Percentiles rank a stretch among this genome's conserved stretches.
Evolutionary conservation across 2,797 vertebrate species (phyloP).

Genomic region (Crenichthys baileyi): DNA sequence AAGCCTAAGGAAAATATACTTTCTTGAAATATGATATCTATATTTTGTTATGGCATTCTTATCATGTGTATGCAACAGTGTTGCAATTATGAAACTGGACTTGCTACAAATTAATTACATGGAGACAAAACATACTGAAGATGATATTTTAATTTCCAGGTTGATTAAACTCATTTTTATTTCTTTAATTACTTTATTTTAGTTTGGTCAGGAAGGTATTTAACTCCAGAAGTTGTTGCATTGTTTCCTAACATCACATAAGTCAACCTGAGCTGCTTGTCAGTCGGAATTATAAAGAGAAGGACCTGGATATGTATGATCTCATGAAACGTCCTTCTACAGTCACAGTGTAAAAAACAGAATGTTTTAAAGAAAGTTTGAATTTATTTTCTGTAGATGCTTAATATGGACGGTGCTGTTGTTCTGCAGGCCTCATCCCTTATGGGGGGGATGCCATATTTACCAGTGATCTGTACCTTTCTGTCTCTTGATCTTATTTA

Average conservation of each 20-base stretch:
- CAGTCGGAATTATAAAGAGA: not conserved
- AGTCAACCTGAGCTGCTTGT: not conserved
- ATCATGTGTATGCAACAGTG: not conserved
- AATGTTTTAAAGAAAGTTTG: not conserved
- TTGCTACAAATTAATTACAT: not conserved
- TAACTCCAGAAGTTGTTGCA: not conserved
- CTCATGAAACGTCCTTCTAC: too few relatives aligned
- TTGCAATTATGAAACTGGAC: not conserved
- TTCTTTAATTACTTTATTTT: not conserved
- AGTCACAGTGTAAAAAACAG: not conserved
- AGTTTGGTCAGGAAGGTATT: not conserved
- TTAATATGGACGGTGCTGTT: too few relatives aligned
- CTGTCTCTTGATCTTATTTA: not conserved
- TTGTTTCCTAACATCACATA: not conserved
- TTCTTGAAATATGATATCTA: conserved; percentile 22
- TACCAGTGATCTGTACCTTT: not conserved
- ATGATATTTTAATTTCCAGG: not conserved
- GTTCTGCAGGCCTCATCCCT: too few relatives aligned
- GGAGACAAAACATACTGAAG: not conserved
- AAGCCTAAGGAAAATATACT: conserved; percentile 38
- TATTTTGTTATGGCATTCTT: conserved; percentile 14
- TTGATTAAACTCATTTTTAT: not conserved
- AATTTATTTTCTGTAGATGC: not conserved
- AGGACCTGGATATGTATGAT: not conserved
- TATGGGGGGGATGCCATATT: too few relatives aligned